phyloP scores from a whole-genome alignment of 1,140 invertebrate species.

The Vollenhovia emeryi region DNA sequence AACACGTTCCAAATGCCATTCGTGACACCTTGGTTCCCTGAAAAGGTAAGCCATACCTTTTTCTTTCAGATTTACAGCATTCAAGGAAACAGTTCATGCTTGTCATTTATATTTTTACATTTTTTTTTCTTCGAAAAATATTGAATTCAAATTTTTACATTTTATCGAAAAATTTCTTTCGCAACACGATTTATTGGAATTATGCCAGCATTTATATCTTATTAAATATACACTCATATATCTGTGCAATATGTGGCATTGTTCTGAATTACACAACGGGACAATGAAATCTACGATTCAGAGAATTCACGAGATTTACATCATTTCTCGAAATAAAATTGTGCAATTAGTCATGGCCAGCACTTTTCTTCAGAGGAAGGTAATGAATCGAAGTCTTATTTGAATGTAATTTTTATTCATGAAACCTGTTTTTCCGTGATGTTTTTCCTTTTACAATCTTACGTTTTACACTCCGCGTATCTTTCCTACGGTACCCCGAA shows the following conservation, averaged over 20 bases:
- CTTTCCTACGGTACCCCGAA: background rate
- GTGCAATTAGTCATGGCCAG: background rate
- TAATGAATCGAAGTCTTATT: constrained; percentile 8
- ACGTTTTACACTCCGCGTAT: background rate
- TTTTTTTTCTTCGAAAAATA: too few species aligned
- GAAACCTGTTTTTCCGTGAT: constrained; percentile 1
- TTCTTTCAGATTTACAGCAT: background rate
- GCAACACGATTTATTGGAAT: constrained; percentile 3
- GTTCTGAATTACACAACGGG: background rate
- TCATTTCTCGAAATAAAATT: background rate
- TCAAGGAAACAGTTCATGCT: background rate
- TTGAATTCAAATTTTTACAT: too few species aligned
- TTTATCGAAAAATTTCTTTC: background rate
- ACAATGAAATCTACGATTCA: background rate
- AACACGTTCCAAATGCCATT: constrained; percentile 99
- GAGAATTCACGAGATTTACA: background rate
- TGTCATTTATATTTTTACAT: background rate
- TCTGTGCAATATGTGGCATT: background rate
- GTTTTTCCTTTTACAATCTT: constrained; percentile 13
- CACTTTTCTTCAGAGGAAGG: background rate
- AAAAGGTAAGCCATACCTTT: constrained; percentile 90
- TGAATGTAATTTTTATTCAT: constrained; percentile 39
- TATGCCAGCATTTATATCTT: background rate
- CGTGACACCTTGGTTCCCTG: constrained; percentile 96
- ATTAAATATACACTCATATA: background rate